Percentiles rank a stretch among this genome's conserved stretches.
phyloP scores from a whole-genome alignment of 2,797 vertebrate species.

The Phrynocephalus guinanensis region DNA sequence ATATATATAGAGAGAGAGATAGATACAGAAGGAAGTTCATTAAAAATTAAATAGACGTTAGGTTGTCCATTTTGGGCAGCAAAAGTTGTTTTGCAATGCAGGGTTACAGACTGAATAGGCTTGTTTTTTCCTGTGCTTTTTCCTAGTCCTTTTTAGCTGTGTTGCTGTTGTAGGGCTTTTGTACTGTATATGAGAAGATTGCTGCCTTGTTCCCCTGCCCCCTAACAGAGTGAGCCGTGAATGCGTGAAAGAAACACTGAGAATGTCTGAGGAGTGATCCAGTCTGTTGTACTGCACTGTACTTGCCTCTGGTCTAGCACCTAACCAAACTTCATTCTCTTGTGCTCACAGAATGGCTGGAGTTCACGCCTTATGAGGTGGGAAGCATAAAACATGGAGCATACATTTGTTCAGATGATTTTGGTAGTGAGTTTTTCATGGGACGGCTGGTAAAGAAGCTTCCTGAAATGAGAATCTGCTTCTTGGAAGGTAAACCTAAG shows the following conservation, averaged over 20 bases:
- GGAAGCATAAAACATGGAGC: constrained; percentile 80
- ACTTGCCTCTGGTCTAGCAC: neutral
- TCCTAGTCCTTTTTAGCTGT: too few species aligned
- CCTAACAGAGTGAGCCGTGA: neutral
- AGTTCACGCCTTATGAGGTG: constrained; percentile 82
- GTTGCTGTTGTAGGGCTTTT: neutral
- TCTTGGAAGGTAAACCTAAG: constrained; percentile 77
- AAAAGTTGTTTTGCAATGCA: neutral
- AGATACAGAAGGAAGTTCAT: neutral
- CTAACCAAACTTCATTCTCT: neutral
- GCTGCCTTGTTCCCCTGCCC: neutral
- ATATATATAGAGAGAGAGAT: neutral
- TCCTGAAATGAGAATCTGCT: constrained; percentile 80
- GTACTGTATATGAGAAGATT: neutral
- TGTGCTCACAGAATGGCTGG: constrained; percentile 78
- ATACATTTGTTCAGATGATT: constrained; percentile 76
- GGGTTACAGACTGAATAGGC: neutral
- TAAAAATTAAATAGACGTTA: neutral
- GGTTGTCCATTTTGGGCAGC: neutral
- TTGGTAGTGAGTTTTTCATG: constrained; percentile 83
- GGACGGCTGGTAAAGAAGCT: constrained; percentile 73
- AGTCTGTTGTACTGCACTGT: neutral
- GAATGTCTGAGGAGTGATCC: neutral
- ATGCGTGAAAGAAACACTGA: neutral
- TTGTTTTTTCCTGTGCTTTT: neutral